Evolutionary conservation across 2,113 vertebrate genomes (phyloP).

Genomic region (Muntiacus reevesi): DNA sequence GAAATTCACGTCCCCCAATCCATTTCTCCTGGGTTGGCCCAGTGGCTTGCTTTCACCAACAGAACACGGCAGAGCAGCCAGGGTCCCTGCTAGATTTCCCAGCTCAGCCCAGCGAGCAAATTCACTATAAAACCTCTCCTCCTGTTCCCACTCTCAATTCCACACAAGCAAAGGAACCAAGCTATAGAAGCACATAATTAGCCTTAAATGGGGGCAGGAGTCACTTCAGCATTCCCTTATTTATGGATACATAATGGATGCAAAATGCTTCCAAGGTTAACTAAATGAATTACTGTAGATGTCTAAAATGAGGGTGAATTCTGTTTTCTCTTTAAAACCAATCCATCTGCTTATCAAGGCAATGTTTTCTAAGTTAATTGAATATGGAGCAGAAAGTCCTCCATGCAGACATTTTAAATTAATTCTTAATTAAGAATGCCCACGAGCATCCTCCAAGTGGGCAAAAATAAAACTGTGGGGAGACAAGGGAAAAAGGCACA

Average conservation of each 20-base stretch:
- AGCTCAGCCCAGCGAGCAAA: not conserved
- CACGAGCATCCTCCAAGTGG: not conserved
- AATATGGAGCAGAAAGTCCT: conserved; percentile 40
- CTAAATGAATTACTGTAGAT: conserved; percentile 27
- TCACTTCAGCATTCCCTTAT: not conserved
- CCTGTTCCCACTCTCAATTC: not conserved
- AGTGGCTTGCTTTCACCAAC: not conserved
- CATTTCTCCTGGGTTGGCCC: not conserved
- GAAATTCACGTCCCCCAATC: not conserved
- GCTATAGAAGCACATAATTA: not conserved
- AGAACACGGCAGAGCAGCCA: not conserved
- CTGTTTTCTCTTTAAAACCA: conserved; percentile 32
- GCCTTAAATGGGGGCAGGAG: not conserved
- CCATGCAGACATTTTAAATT: conserved; percentile 45
- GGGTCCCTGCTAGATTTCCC: not conserved
- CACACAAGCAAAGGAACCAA: not conserved
- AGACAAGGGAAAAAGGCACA: not conserved
- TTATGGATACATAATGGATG: not conserved
- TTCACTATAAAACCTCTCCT: not conserved
- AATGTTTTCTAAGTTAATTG: conserved; percentile 55
- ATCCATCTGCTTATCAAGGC: conserved; percentile 4
- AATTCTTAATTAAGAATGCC: conserved; percentile 46
- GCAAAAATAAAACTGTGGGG: not conserved
- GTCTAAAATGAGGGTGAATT: conserved; percentile 1
- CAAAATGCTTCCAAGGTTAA: conserved; percentile 40